These are phyloP conservation scores for Scelioninae gen. 1 DNA, from an alignment of 2,888 invertebrate genomes.

Conservation along the genomic window DNA sequence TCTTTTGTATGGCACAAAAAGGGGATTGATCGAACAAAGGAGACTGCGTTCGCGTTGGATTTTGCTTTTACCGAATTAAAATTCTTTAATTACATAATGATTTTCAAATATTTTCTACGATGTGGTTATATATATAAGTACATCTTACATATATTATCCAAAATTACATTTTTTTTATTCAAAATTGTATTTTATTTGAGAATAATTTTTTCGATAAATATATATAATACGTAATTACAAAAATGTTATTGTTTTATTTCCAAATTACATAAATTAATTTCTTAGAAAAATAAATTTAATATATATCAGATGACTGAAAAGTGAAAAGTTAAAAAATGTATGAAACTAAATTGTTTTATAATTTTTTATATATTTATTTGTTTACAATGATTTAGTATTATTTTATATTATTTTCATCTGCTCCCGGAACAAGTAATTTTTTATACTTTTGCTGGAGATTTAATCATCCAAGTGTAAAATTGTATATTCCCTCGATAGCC, in stretches of 20 bases:
- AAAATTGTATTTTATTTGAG: too few species aligned
- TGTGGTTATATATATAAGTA: too few species aligned
- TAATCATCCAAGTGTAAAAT: constrained; percentile 36
- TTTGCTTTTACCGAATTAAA: constrained; percentile 14
- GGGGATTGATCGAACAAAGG: neutral
- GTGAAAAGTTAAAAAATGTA: too few species aligned
- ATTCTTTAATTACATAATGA: constrained; percentile 6
- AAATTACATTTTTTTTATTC: too few species aligned
- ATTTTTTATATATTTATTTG: neutral
- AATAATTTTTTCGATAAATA: too few species aligned
- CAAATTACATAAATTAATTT: too few species aligned
- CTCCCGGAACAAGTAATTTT: neutral
- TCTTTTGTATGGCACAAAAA: constrained; percentile 7
- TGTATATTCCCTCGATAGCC: constrained; percentile 25
- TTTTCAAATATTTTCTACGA: neutral
- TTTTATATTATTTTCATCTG: constrained; percentile 13
- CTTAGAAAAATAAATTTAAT: too few species aligned
- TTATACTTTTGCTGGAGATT: constrained; percentile 7
- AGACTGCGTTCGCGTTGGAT: neutral
- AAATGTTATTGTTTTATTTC: too few species aligned
- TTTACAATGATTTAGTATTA: neutral
- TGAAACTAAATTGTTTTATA: too few species aligned
- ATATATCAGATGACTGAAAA: too few species aligned
- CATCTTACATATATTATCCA: too few species aligned
- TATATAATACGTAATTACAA: too few species aligned